Percentiles rank a stretch among this genome's conserved stretches.
Evolutionary conservation across 2,797 vertebrate genomes (phyloP).

Genomic region (Aselliscus stoliczkanus): DNA sequence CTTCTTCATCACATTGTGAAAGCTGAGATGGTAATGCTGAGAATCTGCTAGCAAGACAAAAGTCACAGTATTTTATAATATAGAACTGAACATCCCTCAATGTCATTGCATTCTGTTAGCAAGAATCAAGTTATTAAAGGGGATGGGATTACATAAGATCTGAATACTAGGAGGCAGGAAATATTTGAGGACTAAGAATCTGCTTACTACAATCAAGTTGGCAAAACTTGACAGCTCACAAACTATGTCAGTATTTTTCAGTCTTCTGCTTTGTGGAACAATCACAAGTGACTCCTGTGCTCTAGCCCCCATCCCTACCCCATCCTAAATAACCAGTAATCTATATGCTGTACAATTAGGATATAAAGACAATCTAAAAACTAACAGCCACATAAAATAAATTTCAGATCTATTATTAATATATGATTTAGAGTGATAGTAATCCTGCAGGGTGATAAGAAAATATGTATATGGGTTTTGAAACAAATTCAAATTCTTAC

Average conservation of each 20-base stretch:
- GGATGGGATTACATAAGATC: not conserved
- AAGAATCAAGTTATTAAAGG: not conserved
- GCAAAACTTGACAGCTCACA: not conserved
- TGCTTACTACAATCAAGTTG: not conserved
- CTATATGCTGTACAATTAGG: not conserved
- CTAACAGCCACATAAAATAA: not conserved
- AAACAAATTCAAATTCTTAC: not conserved
- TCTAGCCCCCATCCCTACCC: rapidly evolving
- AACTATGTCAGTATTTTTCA: not conserved
- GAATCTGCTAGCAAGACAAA: not conserved
- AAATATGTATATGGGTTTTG: not conserved
- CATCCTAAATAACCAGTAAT: not conserved
- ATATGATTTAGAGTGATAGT: not conserved
- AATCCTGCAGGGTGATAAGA: not conserved
- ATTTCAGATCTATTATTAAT: not conserved
- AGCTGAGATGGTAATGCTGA: not conserved
- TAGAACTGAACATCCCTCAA: not conserved
- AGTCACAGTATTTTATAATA: not conserved
- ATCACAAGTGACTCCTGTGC: not conserved
- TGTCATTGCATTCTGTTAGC: not conserved
- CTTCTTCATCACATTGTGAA: not conserved
- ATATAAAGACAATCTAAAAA: not conserved
- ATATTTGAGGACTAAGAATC: not conserved
- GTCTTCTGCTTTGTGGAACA: not conserved
- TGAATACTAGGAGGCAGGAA: not conserved